These are phyloP conservation scores for Malachius bipustulatus DNA, from an alignment of 2,888 invertebrate genomes.

Conservation along the genomic window DNA sequence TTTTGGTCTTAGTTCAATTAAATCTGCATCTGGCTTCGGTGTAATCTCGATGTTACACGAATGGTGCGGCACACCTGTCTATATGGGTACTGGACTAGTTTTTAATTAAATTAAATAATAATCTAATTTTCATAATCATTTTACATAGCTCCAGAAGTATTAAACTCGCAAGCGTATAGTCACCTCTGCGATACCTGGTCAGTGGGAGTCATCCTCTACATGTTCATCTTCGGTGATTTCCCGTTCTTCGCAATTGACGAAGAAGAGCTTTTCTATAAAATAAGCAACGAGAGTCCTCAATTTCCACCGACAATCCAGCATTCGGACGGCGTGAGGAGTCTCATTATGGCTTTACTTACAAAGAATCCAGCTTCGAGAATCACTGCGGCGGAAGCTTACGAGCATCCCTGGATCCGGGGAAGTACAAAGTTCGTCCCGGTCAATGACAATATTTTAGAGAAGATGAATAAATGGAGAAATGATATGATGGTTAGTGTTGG, in stretches of 20 bases:
- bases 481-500: background rate
- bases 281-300: constrained; percentile 26
- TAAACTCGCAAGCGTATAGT: constrained; percentile 41
- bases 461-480: background rate
- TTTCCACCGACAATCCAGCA: constrained; percentile 8
- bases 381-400: constrained; percentile 40
- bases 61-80: constrained; percentile 44
- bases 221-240: constrained; percentile 34
- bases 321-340: constrained; percentile 33
- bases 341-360: constrained; percentile 37
- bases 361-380: constrained; percentile 42
- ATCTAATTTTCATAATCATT: too few relatives aligned
- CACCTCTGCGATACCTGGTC: constrained; percentile 50
- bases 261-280: constrained; percentile 27
- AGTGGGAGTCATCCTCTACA: constrained; percentile 44
- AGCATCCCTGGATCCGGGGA: constrained; percentile 37
- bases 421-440: background rate
- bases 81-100: constrained; percentile 38
- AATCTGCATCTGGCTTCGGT: constrained; percentile 38
- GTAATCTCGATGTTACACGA: constrained; percentile 43
- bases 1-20: constrained; percentile 45
- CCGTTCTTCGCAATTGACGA: constrained; percentile 33
- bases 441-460: background rate
- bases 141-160: constrained; percentile 45
- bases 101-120: background rate